Evolutionary conservation across 2,113 vertebrate species (phyloP).

Genomic region (Trachemys scripta): DNA sequence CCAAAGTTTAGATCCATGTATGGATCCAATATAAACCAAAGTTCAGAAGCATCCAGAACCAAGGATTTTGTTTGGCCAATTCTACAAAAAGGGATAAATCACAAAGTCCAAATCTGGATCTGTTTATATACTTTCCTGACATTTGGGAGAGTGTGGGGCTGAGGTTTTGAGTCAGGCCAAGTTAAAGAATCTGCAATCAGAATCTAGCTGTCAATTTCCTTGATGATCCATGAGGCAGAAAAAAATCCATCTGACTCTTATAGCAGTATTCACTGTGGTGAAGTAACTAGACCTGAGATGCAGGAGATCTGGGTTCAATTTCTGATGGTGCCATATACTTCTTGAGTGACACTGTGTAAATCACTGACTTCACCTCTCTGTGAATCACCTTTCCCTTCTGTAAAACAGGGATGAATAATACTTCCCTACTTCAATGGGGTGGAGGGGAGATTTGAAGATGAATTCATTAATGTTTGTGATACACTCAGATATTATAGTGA

Average conservation of each 20-base stretch:
- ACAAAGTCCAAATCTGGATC: neutral
- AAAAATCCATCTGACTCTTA: neutral
- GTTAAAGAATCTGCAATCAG: neutral
- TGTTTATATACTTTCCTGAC: neutral
- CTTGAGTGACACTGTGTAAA: neutral
- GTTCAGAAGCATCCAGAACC: neutral
- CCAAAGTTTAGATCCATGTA: neutral
- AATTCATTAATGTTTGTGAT: neutral
- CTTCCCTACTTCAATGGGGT: neutral
- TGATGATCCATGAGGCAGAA: neutral
- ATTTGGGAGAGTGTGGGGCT: conserved; percentile 39
- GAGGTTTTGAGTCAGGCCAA: conserved; percentile 1
- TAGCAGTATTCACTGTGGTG: neutral
- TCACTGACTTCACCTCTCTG: neutral
- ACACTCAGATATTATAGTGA: neutral
- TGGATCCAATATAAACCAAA: neutral
- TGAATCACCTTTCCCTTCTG: neutral
- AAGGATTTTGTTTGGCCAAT: neutral
- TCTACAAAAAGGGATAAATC: neutral
- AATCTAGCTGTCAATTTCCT: neutral
- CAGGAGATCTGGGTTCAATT: neutral
- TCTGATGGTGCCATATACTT: rapidly evolving
- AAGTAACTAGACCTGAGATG: neutral
- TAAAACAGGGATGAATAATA: neutral
- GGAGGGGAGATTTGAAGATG: neutral